Evolutionary conservation across 2,113 vertebrate genomes (phyloP), one percentile per base, ranked within the genome.

Genomic region (Scalopus aquaticus): DNA sequence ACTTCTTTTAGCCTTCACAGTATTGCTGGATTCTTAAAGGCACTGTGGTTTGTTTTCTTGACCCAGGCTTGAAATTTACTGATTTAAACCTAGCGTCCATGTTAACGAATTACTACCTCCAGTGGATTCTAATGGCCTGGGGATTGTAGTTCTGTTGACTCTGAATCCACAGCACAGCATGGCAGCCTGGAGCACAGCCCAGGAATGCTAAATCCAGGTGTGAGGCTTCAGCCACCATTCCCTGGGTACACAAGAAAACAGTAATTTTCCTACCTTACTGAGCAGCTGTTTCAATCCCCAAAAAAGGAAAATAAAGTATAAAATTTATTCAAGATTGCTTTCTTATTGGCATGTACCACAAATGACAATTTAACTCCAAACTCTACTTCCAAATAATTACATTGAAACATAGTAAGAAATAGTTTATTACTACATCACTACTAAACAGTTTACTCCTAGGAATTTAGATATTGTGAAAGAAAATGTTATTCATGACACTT

Each of bases 361-460:
- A 92, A 56, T 74, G 22, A 54, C n/a, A 86, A 65, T 74, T 56
- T 22, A 83, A 51, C n/a, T 74, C 28, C 28, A 56, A 65, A 88
- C 96, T n/a, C 17, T 32, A 24, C 42, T n/a, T 64, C 26, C 76
- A 86, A 89, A 84, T 88, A 51, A 73, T 96, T 79, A 51, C 24
- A 7, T 39, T 94, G 78, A 28, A 1, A 76, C 16, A 88, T 35
- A 35, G 39, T 6, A 74, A 85, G 42, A 96, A 89, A 82, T 62
- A 94, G 86, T 16, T 46, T 76, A 85, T 35, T 84, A 42, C 3
- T 0, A 0, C n/a, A 49, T 91, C 37, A 20, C n/a, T 49, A 32
- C 39, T 94, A 65, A 96, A 80, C 26, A 56, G 3, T 26, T 84
- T 77, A 26, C 6, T 94, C 83, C 6, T 69, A 28, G 56, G 44